A percentile compares a stretch with the other conserved stretches of the same genome.
Evolutionary conservation across 2,888 invertebrate genomes (phyloP).

Genomic region (Drosophila subquinaria): DNA sequence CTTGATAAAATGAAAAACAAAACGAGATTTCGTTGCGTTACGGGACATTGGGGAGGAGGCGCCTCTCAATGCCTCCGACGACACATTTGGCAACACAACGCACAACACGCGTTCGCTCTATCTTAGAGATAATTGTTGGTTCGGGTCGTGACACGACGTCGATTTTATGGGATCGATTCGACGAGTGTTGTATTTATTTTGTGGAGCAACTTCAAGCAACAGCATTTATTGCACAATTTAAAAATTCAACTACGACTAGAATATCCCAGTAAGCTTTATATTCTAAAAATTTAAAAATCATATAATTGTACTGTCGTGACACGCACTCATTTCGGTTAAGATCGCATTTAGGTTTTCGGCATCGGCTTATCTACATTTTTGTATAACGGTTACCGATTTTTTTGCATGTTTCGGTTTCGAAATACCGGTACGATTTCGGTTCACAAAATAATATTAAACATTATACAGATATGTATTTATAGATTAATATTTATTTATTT

Average conservation of each 20-base stretch:
- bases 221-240: neutral
- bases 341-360: too few relatives aligned
- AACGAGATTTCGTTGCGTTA: slow-evolving; percentile 29
- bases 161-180: neutral
- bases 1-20: slow-evolving; percentile 22
- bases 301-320: neutral
- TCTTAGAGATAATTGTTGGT: slow-evolving; percentile 26
- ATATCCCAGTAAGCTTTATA: neutral
- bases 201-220: neutral
- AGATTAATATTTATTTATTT: too few relatives aligned
- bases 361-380: too few relatives aligned
- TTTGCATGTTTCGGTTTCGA: too few relatives aligned
- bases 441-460: too few relatives aligned
- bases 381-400: too few relatives aligned
- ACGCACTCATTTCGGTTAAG: neutral
- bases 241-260: neutral
- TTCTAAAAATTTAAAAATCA: neutral
- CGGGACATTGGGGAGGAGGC: slow-evolving; percentile 13
- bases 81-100: slow-evolving; percentile 42
- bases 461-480: too few relatives aligned
- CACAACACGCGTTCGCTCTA: slow-evolving; percentile 2
- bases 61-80: slow-evolving; percentile 35
- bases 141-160: slow-evolving; percentile 12
- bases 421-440: too few relatives aligned
- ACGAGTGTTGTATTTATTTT: neutral